Percentiles rank a stretch among this genome's conserved stretches.
Evolutionary conservation across 1,140 invertebrate genomes (phyloP).

Genomic region (Cyclargus thomasi): DNA sequence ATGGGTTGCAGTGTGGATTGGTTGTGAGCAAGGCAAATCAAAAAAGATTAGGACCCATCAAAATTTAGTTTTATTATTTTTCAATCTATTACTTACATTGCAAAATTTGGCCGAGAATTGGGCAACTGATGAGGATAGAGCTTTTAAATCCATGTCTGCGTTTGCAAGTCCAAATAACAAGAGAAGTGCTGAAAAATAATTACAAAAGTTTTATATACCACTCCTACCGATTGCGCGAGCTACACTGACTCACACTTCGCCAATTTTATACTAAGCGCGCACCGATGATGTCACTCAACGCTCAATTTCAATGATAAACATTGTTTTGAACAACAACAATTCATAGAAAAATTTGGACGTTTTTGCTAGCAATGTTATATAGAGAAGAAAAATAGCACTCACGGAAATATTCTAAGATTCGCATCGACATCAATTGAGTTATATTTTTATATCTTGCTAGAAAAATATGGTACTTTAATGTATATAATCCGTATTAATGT

Average conservation of each 20-base stretch:
- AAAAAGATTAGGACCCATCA: not conserved
- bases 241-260: not conserved
- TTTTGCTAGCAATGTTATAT: not conserved
- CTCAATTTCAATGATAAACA: not conserved
- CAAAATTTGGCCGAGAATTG: slow-evolving; percentile 59
- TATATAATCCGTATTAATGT: no score
- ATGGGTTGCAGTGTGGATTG: not conserved
- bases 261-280: not conserved
- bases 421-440: slow-evolving; percentile 6
- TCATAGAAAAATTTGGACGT: not conserved
- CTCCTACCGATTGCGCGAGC: not conserved
- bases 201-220: not conserved
- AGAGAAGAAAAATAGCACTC: not conserved
- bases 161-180: slow-evolving; percentile 29
- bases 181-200: slow-evolving; percentile 37
- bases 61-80: not conserved
- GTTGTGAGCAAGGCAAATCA: not conserved
- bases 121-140: slow-evolving; percentile 47
- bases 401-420: not conserved
- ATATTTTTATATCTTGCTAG: not conserved
- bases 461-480: no score
- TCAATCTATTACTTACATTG: slow-evolving; percentile 50
- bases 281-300: slow-evolving; percentile 6
- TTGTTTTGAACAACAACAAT: not conserved
- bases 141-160: slow-evolving; percentile 47